Evolutionary conservation across 2,888 invertebrate species (phyloP).

Genomic region (Capitulum mitella): DNA sequence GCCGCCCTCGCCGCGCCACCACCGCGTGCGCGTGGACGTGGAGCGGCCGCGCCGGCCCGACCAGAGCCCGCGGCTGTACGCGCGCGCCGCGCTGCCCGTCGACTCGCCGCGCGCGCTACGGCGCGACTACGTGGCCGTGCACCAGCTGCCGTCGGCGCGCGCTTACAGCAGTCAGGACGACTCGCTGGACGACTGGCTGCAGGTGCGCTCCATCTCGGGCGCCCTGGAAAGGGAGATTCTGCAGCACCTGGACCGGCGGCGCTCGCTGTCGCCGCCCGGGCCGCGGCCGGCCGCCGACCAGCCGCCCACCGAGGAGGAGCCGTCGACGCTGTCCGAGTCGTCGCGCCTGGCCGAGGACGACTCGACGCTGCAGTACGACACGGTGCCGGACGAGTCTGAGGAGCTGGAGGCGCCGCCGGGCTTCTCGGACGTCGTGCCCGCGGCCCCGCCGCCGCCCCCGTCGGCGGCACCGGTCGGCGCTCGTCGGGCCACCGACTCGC

Average conservation of each 20-base stretch:
- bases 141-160: constrained; percentile 9
- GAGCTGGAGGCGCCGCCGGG: background rate
- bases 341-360: constrained; percentile 3
- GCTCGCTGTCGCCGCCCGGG: background rate
- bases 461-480: too few relatives aligned
- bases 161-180: constrained; percentile 12
- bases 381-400: constrained; percentile 9
- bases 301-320: background rate
- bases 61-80: constrained; percentile 7
- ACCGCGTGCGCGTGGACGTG: background rate
- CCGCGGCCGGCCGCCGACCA: background rate
- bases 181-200: constrained; percentile 2
- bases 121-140: constrained; percentile 15
- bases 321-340: background rate
- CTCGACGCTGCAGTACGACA: constrained; percentile 23
- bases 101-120: constrained; percentile 2
- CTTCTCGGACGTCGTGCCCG: background rate
- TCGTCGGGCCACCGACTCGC: too few relatives aligned
- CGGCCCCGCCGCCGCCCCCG: background rate
- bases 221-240: background rate
- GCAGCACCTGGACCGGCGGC: background rate
- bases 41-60: constrained; percentile 13
- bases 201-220: background rate
- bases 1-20: background rate
- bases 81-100: background rate